These are phyloP conservation scores for Cryptoblepharus egeriae DNA, from an alignment of 2,797 vertebrate species.

Conservation along the genomic window DNA sequence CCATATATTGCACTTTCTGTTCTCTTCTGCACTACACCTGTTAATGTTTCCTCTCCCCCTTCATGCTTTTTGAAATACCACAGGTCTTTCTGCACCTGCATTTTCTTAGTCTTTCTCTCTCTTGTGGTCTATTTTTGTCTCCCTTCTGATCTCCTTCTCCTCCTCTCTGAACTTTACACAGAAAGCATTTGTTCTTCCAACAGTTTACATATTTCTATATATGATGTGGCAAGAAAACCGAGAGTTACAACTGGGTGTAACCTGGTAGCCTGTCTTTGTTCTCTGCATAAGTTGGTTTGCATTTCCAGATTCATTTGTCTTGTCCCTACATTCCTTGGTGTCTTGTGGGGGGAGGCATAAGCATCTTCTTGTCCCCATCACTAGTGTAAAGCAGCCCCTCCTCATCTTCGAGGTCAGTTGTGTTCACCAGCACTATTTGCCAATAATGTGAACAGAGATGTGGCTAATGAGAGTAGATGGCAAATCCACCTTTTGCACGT, in stretches of 20 bases:
- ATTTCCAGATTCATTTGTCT: not conserved
- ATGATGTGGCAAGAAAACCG: not conserved
- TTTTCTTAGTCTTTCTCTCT: too few relatives aligned
- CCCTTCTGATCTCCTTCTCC: not conserved
- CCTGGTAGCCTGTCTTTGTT: not conserved
- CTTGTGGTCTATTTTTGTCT: not conserved
- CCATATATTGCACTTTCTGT: not conserved
- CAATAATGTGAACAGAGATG: too few relatives aligned
- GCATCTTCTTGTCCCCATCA: too few relatives aligned
- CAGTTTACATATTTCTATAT: not conserved
- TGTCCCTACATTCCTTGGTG: not conserved
- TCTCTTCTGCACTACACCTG: not conserved
- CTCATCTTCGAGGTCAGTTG: too few relatives aligned
- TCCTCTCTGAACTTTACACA: not conserved
- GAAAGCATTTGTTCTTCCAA: not conserved
- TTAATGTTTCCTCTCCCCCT: not conserved
- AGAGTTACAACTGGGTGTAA: too few relatives aligned
- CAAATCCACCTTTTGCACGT: too few relatives aligned
- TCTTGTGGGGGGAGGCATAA: too few relatives aligned
- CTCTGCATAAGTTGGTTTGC: not conserved
- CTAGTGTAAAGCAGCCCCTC: too few relatives aligned
- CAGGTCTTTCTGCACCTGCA: not conserved
- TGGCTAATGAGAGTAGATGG: too few relatives aligned
- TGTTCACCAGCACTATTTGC: too few relatives aligned
- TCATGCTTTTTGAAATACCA: not conserved